phyloP scores from a whole-genome alignment of 1,140 invertebrate genomes.

The Leguminivora glycinivorella region DNA sequence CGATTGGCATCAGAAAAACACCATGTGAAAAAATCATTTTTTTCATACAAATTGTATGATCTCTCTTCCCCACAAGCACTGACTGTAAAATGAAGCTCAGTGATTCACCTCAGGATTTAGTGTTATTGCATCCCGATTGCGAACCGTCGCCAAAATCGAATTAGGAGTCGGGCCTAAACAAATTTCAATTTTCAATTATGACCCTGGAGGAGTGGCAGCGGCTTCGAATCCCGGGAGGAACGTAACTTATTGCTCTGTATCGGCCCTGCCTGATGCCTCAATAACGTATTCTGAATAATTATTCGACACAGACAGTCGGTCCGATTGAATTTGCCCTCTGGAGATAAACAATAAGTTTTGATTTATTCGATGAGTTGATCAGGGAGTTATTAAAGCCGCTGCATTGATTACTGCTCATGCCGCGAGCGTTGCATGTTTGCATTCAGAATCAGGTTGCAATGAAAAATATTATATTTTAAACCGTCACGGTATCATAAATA shows the following conservation, averaged over 20 bases:
- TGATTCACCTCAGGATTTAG: slow-evolving; percentile 60
- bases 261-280: slow-evolving; percentile 50
- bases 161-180: slow-evolving; percentile 73
- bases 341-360: slow-evolving; percentile 52
- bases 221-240: slow-evolving; percentile 54
- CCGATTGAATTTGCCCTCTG: slow-evolving; percentile 59
- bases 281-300: slow-evolving; percentile 74
- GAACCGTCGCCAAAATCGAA: slow-evolving; percentile 64
- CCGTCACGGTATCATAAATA: not conserved
- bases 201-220: slow-evolving; percentile 51
- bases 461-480: slow-evolving; percentile 27
- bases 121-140: slow-evolving; percentile 65
- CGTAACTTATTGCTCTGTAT: slow-evolving; percentile 65
- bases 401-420: slow-evolving; percentile 8
- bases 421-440: not conserved
- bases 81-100: slow-evolving; percentile 31
- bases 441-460: slow-evolving; percentile 2
- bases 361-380: slow-evolving; percentile 43
- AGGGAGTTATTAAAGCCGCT: slow-evolving; percentile 22
- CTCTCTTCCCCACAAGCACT: not conserved
- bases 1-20: not conserved
- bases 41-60: not conserved
- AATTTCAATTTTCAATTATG: slow-evolving; percentile 78
- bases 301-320: slow-evolving; percentile 42
- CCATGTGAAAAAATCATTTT: not conserved